Evolutionary conservation across 2,113 vertebrate species (phyloP).

Genomic region (Microtus richardsoni): DNA sequence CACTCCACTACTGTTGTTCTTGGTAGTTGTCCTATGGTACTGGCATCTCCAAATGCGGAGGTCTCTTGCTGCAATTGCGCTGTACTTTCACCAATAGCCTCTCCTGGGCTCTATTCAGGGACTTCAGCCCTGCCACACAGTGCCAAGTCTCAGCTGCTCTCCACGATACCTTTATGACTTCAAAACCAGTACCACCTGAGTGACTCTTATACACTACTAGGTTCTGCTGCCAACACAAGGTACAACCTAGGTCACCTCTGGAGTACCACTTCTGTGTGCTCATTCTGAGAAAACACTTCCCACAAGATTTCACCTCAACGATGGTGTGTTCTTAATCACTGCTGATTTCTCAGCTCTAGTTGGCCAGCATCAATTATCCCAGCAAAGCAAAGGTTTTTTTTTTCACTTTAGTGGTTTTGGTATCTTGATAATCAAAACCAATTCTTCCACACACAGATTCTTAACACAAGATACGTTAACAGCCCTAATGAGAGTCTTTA

Average conservation of each 20-base stretch:
- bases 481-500: background rate
- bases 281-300: background rate
- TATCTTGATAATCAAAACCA: background rate
- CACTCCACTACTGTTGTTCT: background rate
- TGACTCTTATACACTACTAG: background rate
- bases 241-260: background rate
- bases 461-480: background rate
- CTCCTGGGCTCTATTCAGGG: background rate
- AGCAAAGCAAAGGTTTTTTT: background rate
- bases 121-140: background rate
- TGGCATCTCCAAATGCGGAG: background rate
- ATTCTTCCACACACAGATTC: background rate
- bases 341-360: background rate
- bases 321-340: background rate
- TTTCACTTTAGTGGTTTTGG: background rate
- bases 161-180: background rate
- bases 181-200: background rate
- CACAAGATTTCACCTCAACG: background rate
- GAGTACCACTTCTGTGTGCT: background rate
- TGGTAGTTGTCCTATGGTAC: background rate
- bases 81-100: background rate
- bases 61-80: background rate
- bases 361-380: background rate
- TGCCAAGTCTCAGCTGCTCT: background rate
- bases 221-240: background rate